phyloP scores from a whole-genome alignment of 2,888 invertebrate genomes.

The Melanchra persicariae region DNA sequence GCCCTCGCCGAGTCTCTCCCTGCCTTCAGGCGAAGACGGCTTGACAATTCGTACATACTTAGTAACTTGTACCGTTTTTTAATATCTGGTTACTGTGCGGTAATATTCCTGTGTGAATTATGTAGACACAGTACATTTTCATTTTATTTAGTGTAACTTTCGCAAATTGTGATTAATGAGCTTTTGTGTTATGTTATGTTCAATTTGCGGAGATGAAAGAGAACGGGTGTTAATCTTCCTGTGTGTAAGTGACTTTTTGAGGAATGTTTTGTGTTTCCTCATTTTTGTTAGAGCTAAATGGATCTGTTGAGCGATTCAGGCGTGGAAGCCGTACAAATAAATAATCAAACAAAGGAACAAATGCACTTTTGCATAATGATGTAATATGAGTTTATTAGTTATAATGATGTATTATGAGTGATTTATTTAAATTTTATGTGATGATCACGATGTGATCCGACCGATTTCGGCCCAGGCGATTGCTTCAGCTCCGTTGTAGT shows the following conservation, averaged over 20 bases:
- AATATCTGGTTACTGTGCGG: slow-evolving; percentile 26
- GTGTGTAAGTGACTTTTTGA: slow-evolving; percentile 23
- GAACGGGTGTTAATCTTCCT: slow-evolving; percentile 36
- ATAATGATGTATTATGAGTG: too few relatives aligned
- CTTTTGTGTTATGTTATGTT: slow-evolving; percentile 39
- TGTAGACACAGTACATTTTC: slow-evolving; percentile 23
- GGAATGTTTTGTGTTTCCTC: slow-evolving; percentile 22
- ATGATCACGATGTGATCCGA: too few relatives aligned
- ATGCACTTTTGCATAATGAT: too few relatives aligned
- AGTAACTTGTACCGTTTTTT: slow-evolving; percentile 39
- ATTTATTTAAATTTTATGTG: too few relatives aligned
- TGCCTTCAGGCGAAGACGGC: slow-evolving; percentile 58
- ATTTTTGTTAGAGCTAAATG: neutral
- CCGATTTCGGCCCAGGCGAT: too few relatives aligned
- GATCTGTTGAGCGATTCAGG: too few relatives aligned
- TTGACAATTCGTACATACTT: slow-evolving; percentile 36
- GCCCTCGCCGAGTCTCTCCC: slow-evolving; percentile 43
- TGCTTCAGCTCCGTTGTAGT: too few relatives aligned
- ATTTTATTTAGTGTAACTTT: slow-evolving; percentile 43
- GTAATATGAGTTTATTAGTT: too few relatives aligned
- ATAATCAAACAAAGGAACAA: too few relatives aligned
- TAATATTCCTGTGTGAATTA: slow-evolving; percentile 29
- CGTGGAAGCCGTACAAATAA: too few relatives aligned
- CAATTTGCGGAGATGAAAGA: slow-evolving; percentile 49
- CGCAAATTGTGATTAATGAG: slow-evolving; percentile 58